Conservation (phyloP, 2,797 vertebrate genomes). For the Antrozous pallidus region DNA sequence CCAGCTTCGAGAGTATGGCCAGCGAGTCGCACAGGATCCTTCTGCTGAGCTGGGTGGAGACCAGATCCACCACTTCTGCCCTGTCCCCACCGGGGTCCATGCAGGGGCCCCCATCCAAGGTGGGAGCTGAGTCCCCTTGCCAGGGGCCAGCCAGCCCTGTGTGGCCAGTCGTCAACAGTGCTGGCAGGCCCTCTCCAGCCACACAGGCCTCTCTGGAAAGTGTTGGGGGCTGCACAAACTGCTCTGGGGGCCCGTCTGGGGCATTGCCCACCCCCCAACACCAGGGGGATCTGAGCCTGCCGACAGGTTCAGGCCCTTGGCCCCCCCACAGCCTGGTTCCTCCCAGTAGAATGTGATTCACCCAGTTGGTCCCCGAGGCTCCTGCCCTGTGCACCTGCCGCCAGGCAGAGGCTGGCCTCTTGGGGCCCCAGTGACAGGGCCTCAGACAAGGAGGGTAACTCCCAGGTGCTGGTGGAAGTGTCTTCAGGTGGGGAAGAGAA, state of each 20-base stretch:
- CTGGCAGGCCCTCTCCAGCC: neutral
- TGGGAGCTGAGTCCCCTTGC: fast-evolving
- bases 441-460: conserved; percentile 74
- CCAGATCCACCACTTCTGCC: conserved; percentile 48
- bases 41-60: conserved; percentile 60
- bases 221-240: neutral
- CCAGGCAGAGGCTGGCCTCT: neutral
- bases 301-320: neutral
- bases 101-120: fast-evolving
- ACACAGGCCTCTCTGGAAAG: neutral
- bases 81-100: neutral
- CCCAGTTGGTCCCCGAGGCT: neutral
- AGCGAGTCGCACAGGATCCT: conserved; percentile 72
- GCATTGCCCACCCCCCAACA: neutral
- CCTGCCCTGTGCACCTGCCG: neutral
- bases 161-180: fast-evolving
- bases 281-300: neutral
- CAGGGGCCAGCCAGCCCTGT: fast-evolving
- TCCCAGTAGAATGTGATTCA: neutral
- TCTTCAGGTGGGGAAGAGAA: conserved; percentile 79
- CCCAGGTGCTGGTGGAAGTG: conserved; percentile 72
- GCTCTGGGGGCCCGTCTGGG: fast-evolving
- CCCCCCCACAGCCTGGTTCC: neutral
- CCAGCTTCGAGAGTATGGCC: conserved; percentile 48
- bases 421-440: conserved; percentile 3